Evolutionary conservation across 1,140 invertebrate species (phyloP), one percentile per base, ranked within the genome.

Genomic region (Dreissena polymorpha): DNA sequence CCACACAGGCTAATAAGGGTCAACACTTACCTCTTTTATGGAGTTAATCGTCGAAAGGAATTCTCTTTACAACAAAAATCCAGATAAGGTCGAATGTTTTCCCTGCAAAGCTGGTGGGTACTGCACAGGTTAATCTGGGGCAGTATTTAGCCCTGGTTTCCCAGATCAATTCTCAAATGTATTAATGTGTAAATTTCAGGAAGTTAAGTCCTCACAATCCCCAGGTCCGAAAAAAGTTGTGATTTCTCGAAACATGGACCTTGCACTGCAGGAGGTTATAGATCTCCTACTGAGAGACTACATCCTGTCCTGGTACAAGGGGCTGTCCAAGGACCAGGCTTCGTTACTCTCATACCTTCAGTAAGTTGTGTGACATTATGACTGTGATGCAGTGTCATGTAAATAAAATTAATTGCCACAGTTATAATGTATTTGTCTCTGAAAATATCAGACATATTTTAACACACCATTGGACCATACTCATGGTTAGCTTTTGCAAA

Each of bases 211-310:
- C 49, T n/a, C 16, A 13, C n/a, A 63, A 25, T 57, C 29, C 6
- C 23, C 55, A 21, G 68, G 64, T 21, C 85, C 86, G 8, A 89
- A 83, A 51, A 90, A 90, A 80, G 88, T 90, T n/a, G 86, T 93
- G 18, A 91, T 93, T 23, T 92, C 93, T 23, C 94, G 96, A 85
- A 96, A 96, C 83, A 96, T 98, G 50, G 97, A 97, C 90, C 95
- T 95, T 89, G 95, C 96, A 83, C 89, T 98, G 16, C 96, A 97
- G 88, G 96, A 97, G 90, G 93, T 98, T 10, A 94, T 98, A 72
- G 96, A 97, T 91, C 95, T 96, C 90, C 92, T 95, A 68, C 93
- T 97, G 25, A 93, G 96, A 88, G 97, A 98, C 92, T 97, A 96
- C 93, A 94, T 98, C 72, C 93, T 95, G 18, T 93, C 93, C 69